Evolutionary conservation across 2,888 invertebrate species (phyloP), one percentile per base, ranked within the genome.

Genomic region (Eupithecia abbreviata): DNA sequence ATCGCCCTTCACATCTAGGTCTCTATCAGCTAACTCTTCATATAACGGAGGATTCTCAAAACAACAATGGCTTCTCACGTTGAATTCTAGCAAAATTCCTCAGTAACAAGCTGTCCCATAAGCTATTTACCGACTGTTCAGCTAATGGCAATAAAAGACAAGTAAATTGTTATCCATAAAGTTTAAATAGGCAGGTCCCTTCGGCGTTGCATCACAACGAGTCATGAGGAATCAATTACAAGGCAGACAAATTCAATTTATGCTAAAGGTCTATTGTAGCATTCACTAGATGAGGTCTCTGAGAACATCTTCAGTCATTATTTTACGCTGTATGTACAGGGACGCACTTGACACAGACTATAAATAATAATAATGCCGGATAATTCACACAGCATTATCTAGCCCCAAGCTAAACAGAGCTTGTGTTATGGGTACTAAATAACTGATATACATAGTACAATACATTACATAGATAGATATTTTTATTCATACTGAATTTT

Each of bases 141-240:
- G 65, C 62, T 72, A 74, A 74, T 74, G 43, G 66, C 49, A 42
- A 41, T 72, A 72, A 72, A 72, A 71, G 51, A 76, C 76, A 74
- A 70, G 74, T 70, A 74, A 78, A 78, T 78, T 78, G 72, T 70
- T 72, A 49, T 45, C 12, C 68, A 68, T 72, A 74, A 71, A 77
- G 71, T 71, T 71, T 41, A 49, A 67, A 71, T 18, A 70, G 47
- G 66, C 51, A 15, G 18, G n/a, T 49, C 66, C 73, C 72, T 47
- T 49, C n/a, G 77, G 73, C 70, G 76, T 72, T 74, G 69, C 76
- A 77, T 79, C 78, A 73, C 76, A 70, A 74, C 83, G 76, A 83
- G 82, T 82, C 85, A 85, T 83, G 84, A 83, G 80, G 83, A 84
- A 82, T 83, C 85, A 84, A 84, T 86, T 84, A 83, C 82, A 78